phyloP scores from a whole-genome alignment of 2,113 vertebrate species.

The Mesoclemmys tuberculata region DNA sequence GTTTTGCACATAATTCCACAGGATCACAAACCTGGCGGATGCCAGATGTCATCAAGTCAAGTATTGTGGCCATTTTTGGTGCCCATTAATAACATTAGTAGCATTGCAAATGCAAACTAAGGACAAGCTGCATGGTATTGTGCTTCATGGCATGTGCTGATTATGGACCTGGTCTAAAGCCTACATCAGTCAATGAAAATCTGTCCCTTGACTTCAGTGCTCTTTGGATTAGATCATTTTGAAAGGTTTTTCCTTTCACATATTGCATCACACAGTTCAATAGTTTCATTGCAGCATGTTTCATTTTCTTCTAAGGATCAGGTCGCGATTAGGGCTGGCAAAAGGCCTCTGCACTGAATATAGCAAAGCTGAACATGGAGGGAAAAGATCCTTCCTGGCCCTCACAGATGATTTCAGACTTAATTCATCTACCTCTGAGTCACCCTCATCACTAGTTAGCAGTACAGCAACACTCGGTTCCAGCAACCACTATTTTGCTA shows the following conservation, averaged over 20 bases:
- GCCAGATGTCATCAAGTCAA: constrained; percentile 16
- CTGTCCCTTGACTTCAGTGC: neutral
- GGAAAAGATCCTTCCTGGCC: constrained; percentile 43
- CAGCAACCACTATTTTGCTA: constrained; percentile 52
- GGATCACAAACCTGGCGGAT: neutral
- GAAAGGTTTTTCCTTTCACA: neutral
- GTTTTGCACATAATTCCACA: neutral
- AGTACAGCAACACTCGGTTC: constrained; percentile 72
- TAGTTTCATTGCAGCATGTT: neutral
- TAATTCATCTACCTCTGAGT: constrained; percentile 65
- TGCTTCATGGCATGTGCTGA: constrained; percentile 30
- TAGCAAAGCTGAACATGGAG: constrained; percentile 21
- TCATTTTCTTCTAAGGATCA: neutral
- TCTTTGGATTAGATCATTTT: neutral
- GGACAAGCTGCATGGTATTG: constrained; percentile 15
- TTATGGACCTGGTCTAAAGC: neutral
- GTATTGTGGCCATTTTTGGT: neutral
- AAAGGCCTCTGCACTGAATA: constrained; percentile 13
- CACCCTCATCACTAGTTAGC: constrained; percentile 81
- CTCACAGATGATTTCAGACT: constrained; percentile 53
- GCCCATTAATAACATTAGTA: constrained; percentile 32
- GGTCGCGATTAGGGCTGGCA: constrained; percentile 15
- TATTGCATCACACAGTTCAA: neutral
- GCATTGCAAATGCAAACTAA: constrained; percentile 18
- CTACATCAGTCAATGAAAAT: neutral